Conservation (phyloP, 2,113 vertebrate genomes). For the Synchiropus splendidus region DNA sequence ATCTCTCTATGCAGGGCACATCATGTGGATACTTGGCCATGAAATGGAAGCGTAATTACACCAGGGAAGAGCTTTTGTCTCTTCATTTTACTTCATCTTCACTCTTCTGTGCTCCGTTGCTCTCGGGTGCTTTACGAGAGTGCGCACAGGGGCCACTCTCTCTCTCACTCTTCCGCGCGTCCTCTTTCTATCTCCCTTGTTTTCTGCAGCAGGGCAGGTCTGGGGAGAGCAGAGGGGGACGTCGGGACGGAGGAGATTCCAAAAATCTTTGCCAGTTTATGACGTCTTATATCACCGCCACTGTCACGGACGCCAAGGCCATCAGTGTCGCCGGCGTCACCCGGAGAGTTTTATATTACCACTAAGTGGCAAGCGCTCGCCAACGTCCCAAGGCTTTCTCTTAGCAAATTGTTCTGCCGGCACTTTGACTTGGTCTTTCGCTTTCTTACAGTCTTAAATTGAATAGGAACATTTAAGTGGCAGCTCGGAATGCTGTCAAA, state of each 20-base stretch:
- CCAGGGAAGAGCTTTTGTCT: conserved; percentile 57
- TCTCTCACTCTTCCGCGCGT: conserved; percentile 15
- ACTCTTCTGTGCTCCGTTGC: conserved; percentile 40
- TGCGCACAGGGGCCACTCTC: too few relatives aligned
- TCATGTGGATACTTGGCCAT: conserved; percentile 55
- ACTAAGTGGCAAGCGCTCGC: conserved; percentile 27
- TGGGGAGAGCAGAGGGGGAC: too few relatives aligned
- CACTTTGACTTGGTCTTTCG: conserved; percentile 28
- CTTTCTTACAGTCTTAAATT: conserved; percentile 36
- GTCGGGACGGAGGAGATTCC: too few relatives aligned
- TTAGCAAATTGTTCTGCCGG: conserved; percentile 31
- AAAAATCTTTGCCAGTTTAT: too few relatives aligned
- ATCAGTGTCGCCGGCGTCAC: conserved; percentile 29
- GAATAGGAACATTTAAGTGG: conserved; percentile 59
- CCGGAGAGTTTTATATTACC: conserved; percentile 46
- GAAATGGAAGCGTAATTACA: conserved; percentile 65
- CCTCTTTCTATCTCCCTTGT: conserved; percentile 4
- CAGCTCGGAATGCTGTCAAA: conserved; percentile 46
- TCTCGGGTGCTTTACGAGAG: conserved; percentile 57
- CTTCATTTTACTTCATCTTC: conserved; percentile 58
- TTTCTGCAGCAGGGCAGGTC: too few relatives aligned
- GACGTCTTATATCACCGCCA: conserved; percentile 52
- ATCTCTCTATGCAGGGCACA: conserved; percentile 44
- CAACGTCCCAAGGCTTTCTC: not conserved
- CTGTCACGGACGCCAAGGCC: conserved; percentile 23